Percentiles rank a stretch among this genome's conserved stretches.
phyloP scores from a whole-genome alignment of 2,888 invertebrate genomes.

The Oligia latruncula region DNA sequence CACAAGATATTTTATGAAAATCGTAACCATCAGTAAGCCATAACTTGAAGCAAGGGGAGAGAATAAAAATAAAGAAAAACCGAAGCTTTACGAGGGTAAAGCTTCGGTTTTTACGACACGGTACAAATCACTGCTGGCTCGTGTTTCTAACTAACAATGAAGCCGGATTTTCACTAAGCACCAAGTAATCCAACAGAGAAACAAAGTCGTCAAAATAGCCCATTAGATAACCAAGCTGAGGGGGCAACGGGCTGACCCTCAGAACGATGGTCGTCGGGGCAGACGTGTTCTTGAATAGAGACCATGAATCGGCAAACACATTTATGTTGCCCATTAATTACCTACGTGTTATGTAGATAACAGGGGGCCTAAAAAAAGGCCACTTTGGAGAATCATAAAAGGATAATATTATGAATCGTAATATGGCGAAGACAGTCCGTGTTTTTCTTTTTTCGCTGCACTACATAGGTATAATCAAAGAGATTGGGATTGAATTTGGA shows the following conservation, averaged over 20 bases:
- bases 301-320: background rate
- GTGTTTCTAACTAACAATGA: slow-evolving; percentile 34
- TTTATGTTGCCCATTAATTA: too few relatives aligned
- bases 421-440: too few relatives aligned
- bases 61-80: slow-evolving; percentile 44
- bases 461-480: too few relatives aligned
- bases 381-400: too few relatives aligned
- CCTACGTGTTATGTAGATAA: too few relatives aligned
- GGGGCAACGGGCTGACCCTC: background rate
- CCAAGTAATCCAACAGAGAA: background rate
- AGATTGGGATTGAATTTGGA: too few relatives aligned
- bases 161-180: background rate
- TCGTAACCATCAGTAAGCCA: slow-evolving; percentile 55
- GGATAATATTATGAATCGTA: too few relatives aligned
- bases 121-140: slow-evolving; percentile 45
- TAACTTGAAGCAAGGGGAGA: slow-evolving; percentile 37
- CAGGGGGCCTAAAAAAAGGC: too few relatives aligned
- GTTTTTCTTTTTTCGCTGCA: too few relatives aligned
- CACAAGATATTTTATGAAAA: slow-evolving; percentile 56
- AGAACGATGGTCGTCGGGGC: too few relatives aligned
- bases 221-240: background rate
- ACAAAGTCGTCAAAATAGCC: background rate
- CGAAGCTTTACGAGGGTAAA: slow-evolving; percentile 32
- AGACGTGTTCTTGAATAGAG: background rate
- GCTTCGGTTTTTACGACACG: slow-evolving; percentile 48